phyloP scores from a whole-genome alignment of 2,888 invertebrate species.

The Xiphydria camelus region DNA sequence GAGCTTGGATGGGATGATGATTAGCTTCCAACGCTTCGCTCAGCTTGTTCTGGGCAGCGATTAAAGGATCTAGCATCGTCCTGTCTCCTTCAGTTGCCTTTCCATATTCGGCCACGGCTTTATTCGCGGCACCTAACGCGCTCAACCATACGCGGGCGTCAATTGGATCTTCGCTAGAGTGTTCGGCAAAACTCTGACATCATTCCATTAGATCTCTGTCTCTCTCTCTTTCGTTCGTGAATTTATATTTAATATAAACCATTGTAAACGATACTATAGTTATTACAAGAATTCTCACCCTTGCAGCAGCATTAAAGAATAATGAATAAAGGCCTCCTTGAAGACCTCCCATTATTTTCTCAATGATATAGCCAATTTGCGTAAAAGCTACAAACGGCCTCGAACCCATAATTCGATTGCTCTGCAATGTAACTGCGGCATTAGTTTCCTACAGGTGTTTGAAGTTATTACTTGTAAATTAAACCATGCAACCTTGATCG shows the following conservation, averaged over 20 bases:
- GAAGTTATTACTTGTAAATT: too few species aligned
- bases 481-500: constrained; percentile 28
- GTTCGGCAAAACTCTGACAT: constrained; percentile 27
- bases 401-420: constrained; percentile 20
- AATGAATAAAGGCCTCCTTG: constrained; percentile 77
- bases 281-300: constrained; percentile 39
- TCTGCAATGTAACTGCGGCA: too few species aligned
- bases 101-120: constrained; percentile 67
- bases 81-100: constrained; percentile 70
- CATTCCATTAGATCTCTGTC: neutral
- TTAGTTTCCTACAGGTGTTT: too few species aligned
- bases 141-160: constrained; percentile 58
- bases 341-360: constrained; percentile 71
- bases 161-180: constrained; percentile 15
- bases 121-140: constrained; percentile 62
- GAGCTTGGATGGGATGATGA: constrained; percentile 41
- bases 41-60: constrained; percentile 37
- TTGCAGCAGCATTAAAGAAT: constrained; percentile 68
- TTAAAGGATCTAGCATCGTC: constrained; percentile 66
- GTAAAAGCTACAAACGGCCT: constrained; percentile 27
- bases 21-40: constrained; percentile 29
- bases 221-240: neutral
- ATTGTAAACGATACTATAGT: neutral
- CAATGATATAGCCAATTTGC: constrained; percentile 64
- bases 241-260: neutral